Evolutionary conservation across 1,140 invertebrate genomes (phyloP).

Genomic region (Eufriesea mexicana): DNA sequence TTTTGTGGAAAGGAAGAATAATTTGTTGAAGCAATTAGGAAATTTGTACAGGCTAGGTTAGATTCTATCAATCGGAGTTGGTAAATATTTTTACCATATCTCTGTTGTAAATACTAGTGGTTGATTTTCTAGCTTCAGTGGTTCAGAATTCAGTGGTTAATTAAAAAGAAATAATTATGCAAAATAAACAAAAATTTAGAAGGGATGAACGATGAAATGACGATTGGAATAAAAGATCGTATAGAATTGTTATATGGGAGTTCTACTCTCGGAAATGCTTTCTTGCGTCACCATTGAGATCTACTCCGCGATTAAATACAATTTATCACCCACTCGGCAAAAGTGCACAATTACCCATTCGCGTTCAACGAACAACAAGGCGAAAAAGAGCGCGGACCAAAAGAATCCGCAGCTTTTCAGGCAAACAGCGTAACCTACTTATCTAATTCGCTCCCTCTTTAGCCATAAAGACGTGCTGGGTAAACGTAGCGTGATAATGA

Average conservation of each 20-base stretch:
- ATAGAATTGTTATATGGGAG: too few species aligned
- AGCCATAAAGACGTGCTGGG: constrained; percentile 50
- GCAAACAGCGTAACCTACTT: constrained; percentile 65
- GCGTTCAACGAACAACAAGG: not conserved
- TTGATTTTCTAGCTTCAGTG: too few species aligned
- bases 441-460: constrained; percentile 69
- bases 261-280: too few species aligned
- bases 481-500: constrained; percentile 76
- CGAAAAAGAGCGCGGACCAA: not conserved
- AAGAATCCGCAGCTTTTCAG: constrained; percentile 2
- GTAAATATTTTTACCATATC: too few species aligned
- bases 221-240: too few species aligned
- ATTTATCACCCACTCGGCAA: not conserved
- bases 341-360: not conserved
- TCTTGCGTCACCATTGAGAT: too few species aligned
- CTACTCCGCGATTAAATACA: not conserved
- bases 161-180: too few species aligned
- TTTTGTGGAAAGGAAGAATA: not conserved
- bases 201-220: too few species aligned
- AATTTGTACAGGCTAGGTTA: not conserved
- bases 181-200: too few species aligned
- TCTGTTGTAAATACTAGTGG: too few species aligned
- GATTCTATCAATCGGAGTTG: too few species aligned
- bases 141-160: too few species aligned
- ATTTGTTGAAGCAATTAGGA: not conserved